Percentiles rank a stretch among this genome's conserved stretches.
Evolutionary conservation across 2,888 invertebrate species (phyloP).

Genomic region (Drosophila anceps): DNA sequence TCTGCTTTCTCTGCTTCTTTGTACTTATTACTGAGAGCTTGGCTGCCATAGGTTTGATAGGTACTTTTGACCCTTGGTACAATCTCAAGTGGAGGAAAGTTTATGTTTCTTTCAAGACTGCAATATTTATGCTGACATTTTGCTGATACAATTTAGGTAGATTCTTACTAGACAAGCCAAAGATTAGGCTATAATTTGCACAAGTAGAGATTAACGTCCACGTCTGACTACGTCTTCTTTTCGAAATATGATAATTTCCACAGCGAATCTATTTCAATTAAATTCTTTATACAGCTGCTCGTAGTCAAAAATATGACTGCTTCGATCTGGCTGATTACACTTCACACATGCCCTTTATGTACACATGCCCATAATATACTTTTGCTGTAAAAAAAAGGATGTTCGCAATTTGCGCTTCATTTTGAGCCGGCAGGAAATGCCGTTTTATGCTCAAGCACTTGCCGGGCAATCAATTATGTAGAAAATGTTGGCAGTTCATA

Average conservation of each 20-base stretch:
- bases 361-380: background rate
- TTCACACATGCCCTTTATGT: background rate
- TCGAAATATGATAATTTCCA: background rate
- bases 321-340: constrained; percentile 2
- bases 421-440: constrained; percentile 19
- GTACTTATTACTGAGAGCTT: too few species aligned
- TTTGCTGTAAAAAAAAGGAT: constrained; percentile 7
- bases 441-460: constrained; percentile 43
- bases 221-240: too few species aligned
- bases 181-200: too few species aligned
- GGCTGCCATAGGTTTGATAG: too few species aligned
- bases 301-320: background rate
- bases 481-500: constrained; percentile 64
- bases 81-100: too few species aligned
- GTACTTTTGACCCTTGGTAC: too few species aligned
- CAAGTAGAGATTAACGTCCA: too few species aligned
- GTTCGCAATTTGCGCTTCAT: constrained; percentile 44
- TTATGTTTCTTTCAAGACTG: too few species aligned
- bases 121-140: too few species aligned
- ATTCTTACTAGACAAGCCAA: too few species aligned
- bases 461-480: constrained; percentile 68
- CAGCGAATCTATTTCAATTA: background rate
- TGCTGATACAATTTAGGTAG: too few species aligned
- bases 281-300: background rate
- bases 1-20: too few species aligned